Base-by-base conservation (phyloP, 1,140 invertebrate genomes). In the Euwallacea fornicatus region DNA sequence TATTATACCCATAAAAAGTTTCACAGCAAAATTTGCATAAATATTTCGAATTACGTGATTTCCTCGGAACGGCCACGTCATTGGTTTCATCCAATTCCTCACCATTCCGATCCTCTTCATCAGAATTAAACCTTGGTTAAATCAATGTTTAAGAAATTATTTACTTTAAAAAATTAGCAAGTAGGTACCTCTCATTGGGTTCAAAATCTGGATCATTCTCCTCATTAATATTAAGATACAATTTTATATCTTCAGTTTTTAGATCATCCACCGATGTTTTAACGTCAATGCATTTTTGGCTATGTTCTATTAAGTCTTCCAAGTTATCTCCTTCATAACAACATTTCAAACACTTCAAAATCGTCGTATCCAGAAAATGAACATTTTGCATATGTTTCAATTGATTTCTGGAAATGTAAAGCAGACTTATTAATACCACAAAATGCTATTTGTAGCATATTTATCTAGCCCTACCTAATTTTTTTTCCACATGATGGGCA, bases 281-380 rank as follows among this genome's bases (percentile, higher is more conserved):
- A 50, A 8, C 9, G 56, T 33, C 8, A 10, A 13, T 58, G 21
- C 66, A 68, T 44, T 44, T 11, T 13, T n/a, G 10, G 55, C 44
- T 60, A 60, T 68, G 66, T n/a, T 44, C 58, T 7, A 68, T 42
- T 41, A 68, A 68, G 41, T 21, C 13, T 8, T 33, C 11, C 16
- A 3, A 21, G 33, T 68, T 43, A 16, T 42, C 11, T 1, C 11
- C 33, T 7, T 55, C 6, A 60, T 21, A 60, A 10, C 7, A 59
- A 53, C 66, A 68, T 60, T 68, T 59, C 13, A 68, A 42, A 43
- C 66, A 68, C 33, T 10, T 47, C 10, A 6, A 60, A 44, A 60
- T 46, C 6, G n/a, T n/a, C 66, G 55, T 60, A 16, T 68, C 58
- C 7, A 68, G 16, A 13, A 13, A 61, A 68, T 68, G 66, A 21